Percentiles rank a stretch among this genome's conserved stretches.
Conservation (phyloP, 2,888 invertebrate genomes). For the Abrostola triplasia region DNA sequence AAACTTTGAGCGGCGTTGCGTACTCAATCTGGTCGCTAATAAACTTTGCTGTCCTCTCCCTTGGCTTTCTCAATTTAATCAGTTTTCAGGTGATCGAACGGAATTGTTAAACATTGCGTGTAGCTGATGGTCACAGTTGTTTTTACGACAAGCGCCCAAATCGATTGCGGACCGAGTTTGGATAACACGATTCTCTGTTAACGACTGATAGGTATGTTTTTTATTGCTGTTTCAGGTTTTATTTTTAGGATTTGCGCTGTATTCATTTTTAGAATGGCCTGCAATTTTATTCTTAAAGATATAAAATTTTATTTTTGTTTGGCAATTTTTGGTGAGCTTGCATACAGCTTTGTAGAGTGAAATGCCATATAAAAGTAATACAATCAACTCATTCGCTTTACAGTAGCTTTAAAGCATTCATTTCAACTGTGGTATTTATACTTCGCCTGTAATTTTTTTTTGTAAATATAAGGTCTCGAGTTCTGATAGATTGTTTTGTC, state of each 20-base stretch:
- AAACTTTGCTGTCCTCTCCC: slow-evolving; percentile 15
- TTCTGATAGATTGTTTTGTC: no score
- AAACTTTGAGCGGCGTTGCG: slow-evolving; percentile 5
- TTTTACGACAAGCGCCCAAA: slow-evolving; percentile 38
- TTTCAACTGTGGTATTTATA: no score
- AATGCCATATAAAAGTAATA: no score
- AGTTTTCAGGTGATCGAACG: slow-evolving; percentile 25
- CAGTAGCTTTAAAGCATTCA: neutral
- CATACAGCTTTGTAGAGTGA: neutral
- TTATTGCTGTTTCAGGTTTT: slow-evolving; percentile 13
- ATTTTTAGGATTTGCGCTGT: neutral
- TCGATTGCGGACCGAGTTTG: slow-evolving; percentile 34
- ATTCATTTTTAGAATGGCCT: neutral
- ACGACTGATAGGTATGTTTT: slow-evolving; percentile 4
- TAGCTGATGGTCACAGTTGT: slow-evolving; percentile 41
- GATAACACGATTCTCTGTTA: neutral
- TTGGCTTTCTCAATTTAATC: slow-evolving; percentile 34
- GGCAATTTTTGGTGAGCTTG: neutral
- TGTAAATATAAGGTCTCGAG: no score
- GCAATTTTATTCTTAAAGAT: neutral
- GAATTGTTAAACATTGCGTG: slow-evolving; percentile 52
- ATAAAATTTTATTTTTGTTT: neutral
- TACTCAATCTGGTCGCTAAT: slow-evolving; percentile 8
- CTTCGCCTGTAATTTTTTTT: no score
- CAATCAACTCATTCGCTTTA: no score